phyloP scores from a whole-genome alignment of 2,888 invertebrate species.

The Xestobium rufovillosum region DNA sequence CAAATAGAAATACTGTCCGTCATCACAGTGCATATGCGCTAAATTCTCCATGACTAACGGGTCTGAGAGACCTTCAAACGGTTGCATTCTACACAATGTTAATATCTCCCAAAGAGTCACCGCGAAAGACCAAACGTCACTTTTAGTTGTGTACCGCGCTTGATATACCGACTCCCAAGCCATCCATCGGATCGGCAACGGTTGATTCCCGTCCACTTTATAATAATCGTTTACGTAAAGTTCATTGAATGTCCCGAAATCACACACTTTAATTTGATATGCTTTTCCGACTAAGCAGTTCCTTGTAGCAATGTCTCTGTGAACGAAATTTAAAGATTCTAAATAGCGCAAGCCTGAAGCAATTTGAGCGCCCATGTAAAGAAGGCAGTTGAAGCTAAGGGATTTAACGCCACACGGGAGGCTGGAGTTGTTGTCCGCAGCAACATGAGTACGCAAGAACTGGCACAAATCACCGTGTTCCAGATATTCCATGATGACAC shows the following conservation, averaged over 20 bases:
- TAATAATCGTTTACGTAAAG: constrained; percentile 74
- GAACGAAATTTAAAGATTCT: constrained; percentile 82
- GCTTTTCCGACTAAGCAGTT: constrained; percentile 81
- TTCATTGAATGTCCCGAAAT: constrained; percentile 80
- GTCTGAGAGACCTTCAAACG: constrained; percentile 69
- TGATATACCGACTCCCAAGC: constrained; percentile 78
- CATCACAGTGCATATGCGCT: constrained; percentile 59
- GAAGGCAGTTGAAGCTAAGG: constrained; percentile 63
- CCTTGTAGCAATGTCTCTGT: constrained; percentile 81
- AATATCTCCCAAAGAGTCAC: constrained; percentile 84
- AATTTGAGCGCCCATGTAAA: constrained; percentile 77
- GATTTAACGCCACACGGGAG: constrained; percentile 54
- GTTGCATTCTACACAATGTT: constrained; percentile 66
- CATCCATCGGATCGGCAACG: constrained; percentile 84
- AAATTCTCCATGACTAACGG: constrained; percentile 76
- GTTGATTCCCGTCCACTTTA: constrained; percentile 67
- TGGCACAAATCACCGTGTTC: constrained; percentile 78
- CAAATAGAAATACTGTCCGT: constrained; percentile 54
- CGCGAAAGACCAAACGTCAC: constrained; percentile 87
- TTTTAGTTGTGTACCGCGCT: constrained; percentile 80
- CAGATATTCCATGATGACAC: constrained; percentile 77
- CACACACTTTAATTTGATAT: constrained; percentile 75
- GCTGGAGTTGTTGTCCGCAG: constrained; percentile 54
- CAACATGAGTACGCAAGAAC: constrained; percentile 63
- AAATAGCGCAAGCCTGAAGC: constrained; percentile 87